Base-by-base conservation (phyloP, 2,888 invertebrate species). In the Chymomyza amoena region DNA sequence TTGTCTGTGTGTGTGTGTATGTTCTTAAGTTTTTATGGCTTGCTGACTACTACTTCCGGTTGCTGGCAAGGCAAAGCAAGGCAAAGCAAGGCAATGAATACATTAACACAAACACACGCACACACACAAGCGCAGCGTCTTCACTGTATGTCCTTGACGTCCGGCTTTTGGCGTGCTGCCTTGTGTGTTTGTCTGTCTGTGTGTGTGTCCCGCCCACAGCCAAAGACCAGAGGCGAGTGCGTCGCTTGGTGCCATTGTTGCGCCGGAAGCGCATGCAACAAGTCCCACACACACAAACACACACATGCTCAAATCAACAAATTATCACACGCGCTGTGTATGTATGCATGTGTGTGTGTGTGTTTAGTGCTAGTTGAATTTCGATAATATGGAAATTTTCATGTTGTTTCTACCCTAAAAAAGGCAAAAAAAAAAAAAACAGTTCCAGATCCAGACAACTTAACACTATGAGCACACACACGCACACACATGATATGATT, bases 301-400 rank as follows among this genome's bases (percentile, higher is more conserved):
- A 73, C 64, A 66, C 32, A 71, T 56, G 59, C 28, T 70, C 72
- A 77, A 75, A 82, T 78, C 76, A 79, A 86, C 84, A 87, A 84
- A 82, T 87, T 82, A 82, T 84, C 84, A 76, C 79, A 84, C 73
- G 75, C 28, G 2, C 36, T 16, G 15, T 57, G 7, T 25, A 20
- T 16, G 56, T 16, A 57, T 50, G 18, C 51, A 57, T 69, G 25
- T 68, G 54, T 67, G 63, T 68, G 64, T 68, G 70, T 72, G 61
- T 68, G 67, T 73, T 68, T 75, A 85, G 72, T 77, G 80, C 81
- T 79, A 85, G 84, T 84, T 84, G 76, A 80, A 73, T 77, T 80
- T 88, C 80, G 89, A 88, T 91, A 90, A 90, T 88, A 91, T 90
- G 90, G 88, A 91, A 91, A 90, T 90, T 90, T 89, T 78, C 78